Base-by-base conservation (phyloP, 2,797 vertebrate species). In the Halcyon smyrnensis region DNA sequence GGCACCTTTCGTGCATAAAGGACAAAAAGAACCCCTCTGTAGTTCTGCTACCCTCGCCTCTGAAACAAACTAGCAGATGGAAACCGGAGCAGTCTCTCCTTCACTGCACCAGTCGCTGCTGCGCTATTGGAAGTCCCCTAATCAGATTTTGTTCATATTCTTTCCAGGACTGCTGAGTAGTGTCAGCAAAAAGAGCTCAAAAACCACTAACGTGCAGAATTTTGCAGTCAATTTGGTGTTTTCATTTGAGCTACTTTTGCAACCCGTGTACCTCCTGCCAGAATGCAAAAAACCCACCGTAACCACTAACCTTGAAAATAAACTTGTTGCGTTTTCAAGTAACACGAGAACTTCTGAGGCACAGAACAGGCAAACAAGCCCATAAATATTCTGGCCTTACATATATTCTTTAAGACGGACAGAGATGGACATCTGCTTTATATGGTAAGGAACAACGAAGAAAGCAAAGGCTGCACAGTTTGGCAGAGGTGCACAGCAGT, bases 141-240 rank as follows among this genome's bases (percentile, higher is more conserved):
- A 97, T 97, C 92, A 97, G 76, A 97, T 98, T 97, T 92, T 93
- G 74, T 86, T 92, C 86, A 48, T 84, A 67, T 95, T 96, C 82
- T 95, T 95, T 95, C 76, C 84, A 76, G 75, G 57, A 84, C 70
- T 87, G 84, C 82, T 25, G 45, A 95, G 91, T 84, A 1, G 19
- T 73, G 94, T 97, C 98, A 97, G 97, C 97, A 96, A 63, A 97
- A 97, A 97, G 41, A 5, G 25, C 57, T 84, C 87, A 96, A 89
- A 97, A 97, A 97, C 95, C 51, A 88, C 93, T 95, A 97, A 89
- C 87, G 27, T 63, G 85, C 36, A 90, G 89, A 69, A 90, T 70
- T 93, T 93, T 90, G 53, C 8, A 7, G 71, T 91, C 95, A 95
- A 36, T 95, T 96, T 95, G 86, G 45, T 93, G 80, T 75, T 97